Evolutionary conservation across 2,113 vertebrate species (phyloP), one percentile per base, ranked within the genome.

Genomic region (Megaleporinus macrocephalus): DNA sequence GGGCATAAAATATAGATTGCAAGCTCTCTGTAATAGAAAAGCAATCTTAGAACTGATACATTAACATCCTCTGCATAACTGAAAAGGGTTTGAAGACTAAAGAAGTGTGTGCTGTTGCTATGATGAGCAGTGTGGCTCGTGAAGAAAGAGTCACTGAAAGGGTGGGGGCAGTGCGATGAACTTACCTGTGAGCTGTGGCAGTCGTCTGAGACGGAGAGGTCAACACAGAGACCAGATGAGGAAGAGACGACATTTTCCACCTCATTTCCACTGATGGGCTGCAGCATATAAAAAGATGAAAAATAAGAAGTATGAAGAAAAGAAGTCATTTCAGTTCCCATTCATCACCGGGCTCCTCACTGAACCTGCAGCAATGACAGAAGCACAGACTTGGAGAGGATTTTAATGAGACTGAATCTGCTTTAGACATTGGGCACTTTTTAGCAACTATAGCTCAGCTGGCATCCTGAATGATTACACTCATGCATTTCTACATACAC

Each of bases 111-210:
- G 49, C 51, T 75, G 61, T 66, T 75, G 80, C 27, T 26, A 18
- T 55, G 79, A 71, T 68, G 72, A 81, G 80, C 73, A 81, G 57
- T 68, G 61, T 68, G 71, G 68, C 47, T 61, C 30, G 53, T 49
- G 82, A 22, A 68, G 62, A 59, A 73, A 82, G 75, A 33, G 53
- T 85, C 79, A 71, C 24, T 59, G 22, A 66, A 81, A 47, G 30
- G 73, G 49, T 65, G 57, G 80, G 73, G 65, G 36, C 69, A 57
- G 88, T 71, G 86, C 88, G 88, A 88, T 47, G 84, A 66, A 86
- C 90, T 86, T 89, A 89, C 87, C 86, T 89, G 90, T 91, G 89
- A 89, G 91, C 88, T 86, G 87, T 88, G 79, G 88, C 86, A 89
- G 78, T 84, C 83, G 5, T 76, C 36, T 62, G 63, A 62, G 47